These are phyloP conservation scores for Andrena hattorfiana DNA, from an alignment of 2,888 invertebrate species.

Conservation along the genomic window DNA sequence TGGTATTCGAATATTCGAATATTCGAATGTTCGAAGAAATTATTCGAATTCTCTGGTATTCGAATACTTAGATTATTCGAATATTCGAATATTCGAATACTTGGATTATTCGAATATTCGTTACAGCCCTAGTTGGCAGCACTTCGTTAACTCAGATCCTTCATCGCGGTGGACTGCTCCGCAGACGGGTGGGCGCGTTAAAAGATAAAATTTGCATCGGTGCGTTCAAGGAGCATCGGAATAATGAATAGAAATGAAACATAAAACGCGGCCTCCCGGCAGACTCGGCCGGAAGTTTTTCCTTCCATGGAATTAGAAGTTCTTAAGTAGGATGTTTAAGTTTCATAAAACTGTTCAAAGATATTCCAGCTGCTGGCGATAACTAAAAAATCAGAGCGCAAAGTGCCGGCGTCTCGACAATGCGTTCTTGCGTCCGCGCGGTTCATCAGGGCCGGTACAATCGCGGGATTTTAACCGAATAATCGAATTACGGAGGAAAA, in stretches of 20 bases:
- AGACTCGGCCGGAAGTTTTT: slow-evolving; percentile 35
- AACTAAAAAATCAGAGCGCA: slow-evolving; percentile 28
- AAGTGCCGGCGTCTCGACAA: neutral
- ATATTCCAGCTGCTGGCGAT: slow-evolving; percentile 21
- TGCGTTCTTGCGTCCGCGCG: too few relatives aligned
- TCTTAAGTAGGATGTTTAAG: slow-evolving; percentile 53
- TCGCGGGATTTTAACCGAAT: too few relatives aligned
- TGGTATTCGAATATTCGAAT: too few relatives aligned
- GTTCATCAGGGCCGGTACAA: too few relatives aligned
- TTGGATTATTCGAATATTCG: too few relatives aligned
- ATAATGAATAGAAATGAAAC: slow-evolving; percentile 61
- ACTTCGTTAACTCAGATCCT: slow-evolving; percentile 48
- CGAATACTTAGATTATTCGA: too few relatives aligned
- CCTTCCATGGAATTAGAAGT: slow-evolving; percentile 58
- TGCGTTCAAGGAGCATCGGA: slow-evolving; percentile 45
- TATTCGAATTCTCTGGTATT: too few relatives aligned
- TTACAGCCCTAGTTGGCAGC: too few relatives aligned
- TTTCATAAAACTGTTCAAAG: slow-evolving; percentile 50
- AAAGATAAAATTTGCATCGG: slow-evolving; percentile 57
- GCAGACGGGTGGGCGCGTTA: slow-evolving; percentile 21
- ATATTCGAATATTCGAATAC: too few relatives aligned
- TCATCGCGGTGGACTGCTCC: slow-evolving; percentile 12
- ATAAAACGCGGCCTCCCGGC: slow-evolving; percentile 34
- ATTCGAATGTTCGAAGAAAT: too few relatives aligned
- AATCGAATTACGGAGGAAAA: too few relatives aligned